Evolutionary conservation across 92 coral and sea anemone genomes (phyloP), one percentile per base, ranked within the genome.

Genomic region (Siderastrea siderea): DNA sequence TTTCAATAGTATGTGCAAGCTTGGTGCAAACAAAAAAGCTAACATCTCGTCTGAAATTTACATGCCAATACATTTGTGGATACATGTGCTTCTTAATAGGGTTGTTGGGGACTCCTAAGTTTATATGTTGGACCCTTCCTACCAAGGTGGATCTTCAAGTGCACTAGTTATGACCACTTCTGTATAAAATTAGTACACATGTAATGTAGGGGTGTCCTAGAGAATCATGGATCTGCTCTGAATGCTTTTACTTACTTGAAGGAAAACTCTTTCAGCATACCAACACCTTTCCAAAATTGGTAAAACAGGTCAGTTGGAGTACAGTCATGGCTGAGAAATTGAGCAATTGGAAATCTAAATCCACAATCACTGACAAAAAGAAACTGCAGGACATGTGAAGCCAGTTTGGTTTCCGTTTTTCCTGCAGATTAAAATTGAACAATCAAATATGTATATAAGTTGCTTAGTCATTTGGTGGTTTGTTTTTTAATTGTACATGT

Each of bases 301-400:
- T 73, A 75, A 68, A 73, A 86, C 52, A 86, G 65, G 51, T 86
- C 90, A 67, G 77, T 77, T 1, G 90, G 90, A 16, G 84, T 47
- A 46, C 83, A 78, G 75, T 74, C 75, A 60, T 62, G 72, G 66
- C 73, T 59, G 26, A 82, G 88, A 64, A 74, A 84, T 74, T 84
- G 82, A 3, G 88, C 88, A 2, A 84, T 49, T 8, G 88, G 82
- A 17, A 84, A 84, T 8, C 88, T 60, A 61, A 84, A 84, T 14
- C 88, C 88, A 74, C 88, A 43, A 52, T 84, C 88, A 60, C 88
- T 75, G 61, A 84, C 73, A 53, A 59, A 83, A 13, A 84, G 47
- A 6, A 75, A 59, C 75, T 84, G 88, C n/a, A 84, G 49, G 2
- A 84, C 88, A 60, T 84, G 88, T 44, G 82, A 58, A 4, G 88